phyloP scores from a whole-genome alignment of 2,888 invertebrate species.

The Mimas tiliae region DNA sequence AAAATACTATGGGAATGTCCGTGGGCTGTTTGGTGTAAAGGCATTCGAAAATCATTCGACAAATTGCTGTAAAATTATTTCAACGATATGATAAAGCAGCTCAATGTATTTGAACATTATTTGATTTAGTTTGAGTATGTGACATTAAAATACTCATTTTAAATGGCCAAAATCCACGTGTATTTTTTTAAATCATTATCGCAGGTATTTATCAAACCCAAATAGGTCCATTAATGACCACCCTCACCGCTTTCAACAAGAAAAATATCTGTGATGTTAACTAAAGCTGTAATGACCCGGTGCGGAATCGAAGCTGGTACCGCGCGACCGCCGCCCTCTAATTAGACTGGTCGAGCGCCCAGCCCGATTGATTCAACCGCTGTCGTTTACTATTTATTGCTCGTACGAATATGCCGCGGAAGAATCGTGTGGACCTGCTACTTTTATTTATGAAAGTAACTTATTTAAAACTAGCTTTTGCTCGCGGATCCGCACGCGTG shows the following conservation, averaged over 20 bases:
- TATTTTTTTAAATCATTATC: too few species aligned
- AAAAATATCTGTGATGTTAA: slow-evolving; percentile 21
- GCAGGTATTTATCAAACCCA: neutral
- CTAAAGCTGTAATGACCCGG: slow-evolving; percentile 66
- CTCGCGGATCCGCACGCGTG: too few species aligned
- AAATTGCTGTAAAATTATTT: neutral
- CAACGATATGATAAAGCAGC: too few species aligned
- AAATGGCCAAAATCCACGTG: too few species aligned
- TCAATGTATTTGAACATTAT: too few species aligned
- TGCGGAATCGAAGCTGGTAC: slow-evolving; percentile 49
- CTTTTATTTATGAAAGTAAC: too few species aligned
- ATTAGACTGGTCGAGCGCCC: slow-evolving; percentile 60
- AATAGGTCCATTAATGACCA: slow-evolving; percentile 9
- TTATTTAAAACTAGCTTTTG: too few species aligned
- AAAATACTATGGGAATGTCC: slow-evolving; percentile 21
- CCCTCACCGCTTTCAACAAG: slow-evolving; percentile 16
- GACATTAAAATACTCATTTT: too few species aligned
- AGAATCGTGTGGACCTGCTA: slow-evolving; percentile 32
- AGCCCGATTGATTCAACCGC: slow-evolving; percentile 71
- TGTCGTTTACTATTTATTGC: slow-evolving; percentile 75
- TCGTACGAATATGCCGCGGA: slow-evolving; percentile 26
- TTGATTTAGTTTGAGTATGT: too few species aligned
- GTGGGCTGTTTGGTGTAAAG: neutral
- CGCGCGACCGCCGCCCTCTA: slow-evolving; percentile 49
- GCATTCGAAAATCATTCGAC: neutral